Evolutionary conservation across 2,797 vertebrate species (phyloP).

Genomic region (Allobates femoralis): DNA sequence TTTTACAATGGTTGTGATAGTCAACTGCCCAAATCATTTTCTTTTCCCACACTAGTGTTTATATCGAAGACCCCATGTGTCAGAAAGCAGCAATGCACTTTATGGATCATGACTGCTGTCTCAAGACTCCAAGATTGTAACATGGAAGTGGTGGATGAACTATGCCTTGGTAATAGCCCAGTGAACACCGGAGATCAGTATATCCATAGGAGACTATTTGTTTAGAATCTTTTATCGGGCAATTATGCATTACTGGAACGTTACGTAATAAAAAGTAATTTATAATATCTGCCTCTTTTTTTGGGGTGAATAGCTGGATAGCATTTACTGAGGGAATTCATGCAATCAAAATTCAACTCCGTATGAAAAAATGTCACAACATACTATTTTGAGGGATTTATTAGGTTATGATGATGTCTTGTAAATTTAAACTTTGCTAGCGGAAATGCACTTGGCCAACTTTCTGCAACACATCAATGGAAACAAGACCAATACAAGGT

Average conservation of each 20-base stretch:
- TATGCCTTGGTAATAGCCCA: conserved; percentile 40
- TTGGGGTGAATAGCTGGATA: background rate
- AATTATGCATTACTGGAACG: conserved; percentile 51
- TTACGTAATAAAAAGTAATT: conserved; percentile 57
- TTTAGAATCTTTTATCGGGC: conserved; percentile 42
- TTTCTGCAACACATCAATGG: too few relatives aligned
- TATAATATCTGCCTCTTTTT: conserved; percentile 22
- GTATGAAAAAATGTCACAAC: too few relatives aligned
- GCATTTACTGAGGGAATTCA: background rate
- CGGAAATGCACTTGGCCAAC: too few relatives aligned
- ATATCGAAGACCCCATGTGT: conserved; percentile 15
- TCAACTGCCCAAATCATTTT: background rate
- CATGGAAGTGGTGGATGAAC: conserved; percentile 20
- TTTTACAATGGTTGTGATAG: background rate
- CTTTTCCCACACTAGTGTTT: conserved; percentile 8
- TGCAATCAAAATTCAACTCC: too few relatives aligned
- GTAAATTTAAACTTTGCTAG: too few relatives aligned
- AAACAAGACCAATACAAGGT: too few relatives aligned
- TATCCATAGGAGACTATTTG: conserved; percentile 30
- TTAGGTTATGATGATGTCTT: too few relatives aligned
- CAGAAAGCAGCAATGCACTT: conserved; percentile 58
- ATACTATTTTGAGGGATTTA: too few relatives aligned
- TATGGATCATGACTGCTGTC: conserved; percentile 44
- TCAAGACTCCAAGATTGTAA: conserved; percentile 39
- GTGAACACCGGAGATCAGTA: conserved; percentile 1